Percentiles rank a stretch among this genome's conserved stretches.
Conservation (phyloP, 2,113 vertebrate species). For the Hyperopisus bebe region DNA sequence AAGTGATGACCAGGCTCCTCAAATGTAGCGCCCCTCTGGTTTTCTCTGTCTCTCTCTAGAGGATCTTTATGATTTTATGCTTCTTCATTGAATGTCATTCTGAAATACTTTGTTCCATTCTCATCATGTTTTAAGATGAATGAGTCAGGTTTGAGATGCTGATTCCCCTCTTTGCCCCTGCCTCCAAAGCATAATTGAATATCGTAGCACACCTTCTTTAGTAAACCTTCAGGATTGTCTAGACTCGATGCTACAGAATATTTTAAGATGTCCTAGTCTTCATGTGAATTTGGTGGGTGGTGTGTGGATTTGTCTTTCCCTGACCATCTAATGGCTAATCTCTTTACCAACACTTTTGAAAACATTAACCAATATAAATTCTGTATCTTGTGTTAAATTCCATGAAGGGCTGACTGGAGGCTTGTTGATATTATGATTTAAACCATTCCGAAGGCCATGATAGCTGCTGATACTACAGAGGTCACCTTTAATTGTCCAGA, state of each 20-base stretch:
- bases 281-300: conserved; percentile 17
- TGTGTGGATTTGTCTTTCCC: background rate
- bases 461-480: background rate
- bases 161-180: conserved; percentile 21
- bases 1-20: background rate
- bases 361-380: conserved; percentile 1
- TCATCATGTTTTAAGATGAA: conserved; percentile 2
- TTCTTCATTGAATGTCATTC: background rate
- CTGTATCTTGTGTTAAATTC: background rate
- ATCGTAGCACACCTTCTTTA: conserved; percentile 28
- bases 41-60: conserved; percentile 1
- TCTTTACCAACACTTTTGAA: background rate
- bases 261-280: conserved; percentile 18
- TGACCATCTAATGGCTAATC: background rate
- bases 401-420: background rate
- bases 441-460: background rate
- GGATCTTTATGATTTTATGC: background rate
- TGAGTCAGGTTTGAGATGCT: conserved; percentile 3
- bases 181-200: conserved; percentile 23
- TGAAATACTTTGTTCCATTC: conserved; percentile 14
- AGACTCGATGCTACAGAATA: conserved; percentile 7
- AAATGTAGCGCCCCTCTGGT: background rate
- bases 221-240: conserved; percentile 2
- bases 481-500: background rate
- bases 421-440: conserved; percentile 19